Base-by-base conservation (phyloP, 2,113 vertebrate genomes). In the Ivindomyrus marchei region DNA sequence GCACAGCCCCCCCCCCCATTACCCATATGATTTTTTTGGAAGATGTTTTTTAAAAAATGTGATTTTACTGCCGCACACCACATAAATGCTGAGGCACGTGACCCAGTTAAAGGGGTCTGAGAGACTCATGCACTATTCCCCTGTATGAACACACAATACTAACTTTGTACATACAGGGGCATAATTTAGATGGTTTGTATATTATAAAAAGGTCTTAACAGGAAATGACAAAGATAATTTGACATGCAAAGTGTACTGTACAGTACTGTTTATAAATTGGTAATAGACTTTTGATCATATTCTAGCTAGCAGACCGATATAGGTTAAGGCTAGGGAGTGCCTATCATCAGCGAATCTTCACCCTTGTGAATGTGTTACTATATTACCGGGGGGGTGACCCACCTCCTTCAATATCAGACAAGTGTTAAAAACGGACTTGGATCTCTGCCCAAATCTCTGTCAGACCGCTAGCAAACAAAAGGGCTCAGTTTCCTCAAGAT, bases 401-500 rank as follows among this genome's bases (percentile, higher is more conserved):
- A 36, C 15, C 36, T 11, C 11, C 31, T 39, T 39, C 15, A 77
- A 13, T 15, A 77, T 77, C 70, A 77, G 17, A 56, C 53, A 6
- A 56, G 19, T 0, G 15, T 39, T 77, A 77, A 17, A 77, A 36
- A 77, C 1, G 0, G 31, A 15, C 15, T 9, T 74, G 62, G 66
- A 5, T 36, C 27, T 88, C 56, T 19, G 42, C 11, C 17, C 19
- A 62, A 21, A 11, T 66, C 24, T n/a, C 19, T 13, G 36, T n/a
- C 52, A 53, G 56, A 24, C 8, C 36, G 53, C 89, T 1, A 93
- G 91, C 91, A 94, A 94, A 94, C 91, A 94, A 87, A 90, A 13
- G 42, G 46, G 45, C n/a, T 77, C 13, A 21, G 46, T 17, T n/a
- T 84, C 13, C 13, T 39, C 36, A 19, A 21, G 24, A 47, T 11